Conservation (phyloP, 2,113 vertebrate species). For the Sinosuthora webbiana region DNA sequence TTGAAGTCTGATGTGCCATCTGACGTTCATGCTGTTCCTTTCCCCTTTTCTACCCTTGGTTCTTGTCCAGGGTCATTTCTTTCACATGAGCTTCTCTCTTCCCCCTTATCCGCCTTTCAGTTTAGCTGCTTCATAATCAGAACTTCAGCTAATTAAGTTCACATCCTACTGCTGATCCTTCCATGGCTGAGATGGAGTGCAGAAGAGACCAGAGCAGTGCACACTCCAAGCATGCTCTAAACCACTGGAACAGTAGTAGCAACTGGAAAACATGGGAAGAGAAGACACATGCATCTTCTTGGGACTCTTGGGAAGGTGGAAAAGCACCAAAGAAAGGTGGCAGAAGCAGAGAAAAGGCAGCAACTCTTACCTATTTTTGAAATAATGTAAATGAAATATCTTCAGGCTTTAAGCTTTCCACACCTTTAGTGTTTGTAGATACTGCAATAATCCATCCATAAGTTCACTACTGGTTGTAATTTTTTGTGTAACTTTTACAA, state of each 20-base stretch:
- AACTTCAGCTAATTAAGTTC: background rate
- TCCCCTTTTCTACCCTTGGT: background rate
- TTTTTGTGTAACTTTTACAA: background rate
- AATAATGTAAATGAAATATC: background rate
- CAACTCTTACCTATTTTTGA: background rate
- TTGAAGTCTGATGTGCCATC: background rate
- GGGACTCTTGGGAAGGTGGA: background rate
- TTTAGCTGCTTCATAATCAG: background rate
- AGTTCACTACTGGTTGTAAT: background rate
- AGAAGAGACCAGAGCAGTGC: background rate
- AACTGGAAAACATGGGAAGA: background rate
- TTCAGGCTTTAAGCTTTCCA: background rate
- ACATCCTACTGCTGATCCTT: background rate
- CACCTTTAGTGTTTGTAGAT: background rate
- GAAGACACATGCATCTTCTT: background rate
- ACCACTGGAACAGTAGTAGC: background rate
- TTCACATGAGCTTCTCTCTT: background rate
- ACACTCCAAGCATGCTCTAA: fast-evolving
- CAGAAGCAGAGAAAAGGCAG: background rate
- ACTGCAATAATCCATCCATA: background rate
- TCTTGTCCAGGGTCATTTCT: background rate
- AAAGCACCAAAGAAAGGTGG: background rate
- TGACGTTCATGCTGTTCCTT: background rate
- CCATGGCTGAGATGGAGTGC: background rate
- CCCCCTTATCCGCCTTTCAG: background rate